Conservation (phyloP, 2,888 invertebrate genomes). For the Drosophila formosana region DNA sequence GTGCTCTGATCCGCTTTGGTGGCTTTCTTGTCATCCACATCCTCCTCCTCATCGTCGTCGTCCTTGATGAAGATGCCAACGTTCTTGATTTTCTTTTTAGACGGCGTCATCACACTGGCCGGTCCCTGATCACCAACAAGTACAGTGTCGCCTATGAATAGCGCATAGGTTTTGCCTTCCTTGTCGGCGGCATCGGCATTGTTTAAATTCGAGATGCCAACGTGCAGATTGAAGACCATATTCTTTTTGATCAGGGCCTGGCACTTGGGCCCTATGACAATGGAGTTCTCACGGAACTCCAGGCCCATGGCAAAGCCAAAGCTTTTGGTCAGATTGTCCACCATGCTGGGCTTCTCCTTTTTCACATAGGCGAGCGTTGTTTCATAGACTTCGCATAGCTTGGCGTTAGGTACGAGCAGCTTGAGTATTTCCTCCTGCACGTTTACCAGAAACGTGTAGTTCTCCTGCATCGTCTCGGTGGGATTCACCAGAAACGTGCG, state of each 20-base stretch:
- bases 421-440: constrained; percentile 96
- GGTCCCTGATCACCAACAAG: constrained; percentile 95
- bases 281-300: constrained; percentile 97
- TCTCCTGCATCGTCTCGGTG: constrained; percentile 90
- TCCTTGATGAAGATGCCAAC: constrained; percentile 97
- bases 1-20: constrained; percentile 88
- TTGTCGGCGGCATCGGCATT: constrained; percentile 94
- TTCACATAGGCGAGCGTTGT: constrained; percentile 92
- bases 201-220: constrained; percentile 94
- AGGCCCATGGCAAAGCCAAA: constrained; percentile 99
- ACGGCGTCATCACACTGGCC: constrained; percentile 94
- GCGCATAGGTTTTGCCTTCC: constrained; percentile 94
- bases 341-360: constrained; percentile 93
- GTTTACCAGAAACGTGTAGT: constrained; percentile 96
- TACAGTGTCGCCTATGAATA: constrained; percentile 99
- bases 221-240: constrained; percentile 98
- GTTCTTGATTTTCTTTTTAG: constrained; percentile 97
- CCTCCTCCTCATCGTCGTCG: constrained; percentile 93
- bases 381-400: constrained; percentile 95
- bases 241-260: constrained; percentile 92
- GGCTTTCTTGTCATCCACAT: constrained; percentile 91
- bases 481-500: constrained; percentile 98
- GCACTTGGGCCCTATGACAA: constrained; percentile 96
- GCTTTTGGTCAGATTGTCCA: constrained; percentile 96
- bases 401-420: constrained; percentile 92